These are phyloP conservation scores for Drosophila mauritiana DNA, from an alignment of 1,140 invertebrate species.

Conservation along the genomic window DNA sequence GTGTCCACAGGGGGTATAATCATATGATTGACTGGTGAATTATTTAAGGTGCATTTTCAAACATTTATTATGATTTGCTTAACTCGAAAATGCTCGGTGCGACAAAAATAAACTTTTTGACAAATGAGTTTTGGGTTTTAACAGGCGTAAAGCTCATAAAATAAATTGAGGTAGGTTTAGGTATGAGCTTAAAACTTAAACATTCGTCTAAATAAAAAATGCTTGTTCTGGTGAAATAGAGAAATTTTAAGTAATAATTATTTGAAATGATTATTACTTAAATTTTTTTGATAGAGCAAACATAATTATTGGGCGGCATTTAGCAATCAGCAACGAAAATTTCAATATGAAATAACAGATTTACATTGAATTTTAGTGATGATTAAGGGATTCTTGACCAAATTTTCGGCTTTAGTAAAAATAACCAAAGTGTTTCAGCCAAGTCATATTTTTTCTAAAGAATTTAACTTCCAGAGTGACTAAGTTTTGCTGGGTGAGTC, in stretches of 20 bases:
- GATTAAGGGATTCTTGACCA: neutral
- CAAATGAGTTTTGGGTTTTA: slow-evolving; percentile 1
- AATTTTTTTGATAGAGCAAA: too few species aligned
- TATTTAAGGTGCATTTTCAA: slow-evolving; percentile 5
- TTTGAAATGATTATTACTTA: too few species aligned
- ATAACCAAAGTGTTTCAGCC: neutral
- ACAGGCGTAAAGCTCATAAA: neutral
- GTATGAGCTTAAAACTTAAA: too few species aligned
- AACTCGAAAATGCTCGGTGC: slow-evolving; percentile 13
- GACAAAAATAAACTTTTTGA: slow-evolving; percentile 23
- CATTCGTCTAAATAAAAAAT: too few species aligned
- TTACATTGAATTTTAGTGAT: neutral
- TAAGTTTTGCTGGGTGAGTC: slow-evolving; percentile 18
- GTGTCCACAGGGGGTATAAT: slow-evolving; percentile 6
- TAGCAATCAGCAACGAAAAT: too few species aligned
- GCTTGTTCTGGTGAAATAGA: too few species aligned
- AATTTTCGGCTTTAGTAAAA: neutral
- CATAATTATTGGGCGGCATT: too few species aligned
- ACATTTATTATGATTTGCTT: slow-evolving; percentile 26
- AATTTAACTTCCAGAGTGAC: slow-evolving; percentile 18
- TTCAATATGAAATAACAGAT: neutral
- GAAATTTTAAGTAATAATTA: too few species aligned
- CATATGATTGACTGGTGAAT: slow-evolving; percentile 3
- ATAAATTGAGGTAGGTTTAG: slow-evolving; percentile 14
- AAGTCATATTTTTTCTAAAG: neutral